These are phyloP conservation scores for Nezara viridula DNA, from an alignment of 2,888 invertebrate species.

Conservation along the genomic window DNA sequence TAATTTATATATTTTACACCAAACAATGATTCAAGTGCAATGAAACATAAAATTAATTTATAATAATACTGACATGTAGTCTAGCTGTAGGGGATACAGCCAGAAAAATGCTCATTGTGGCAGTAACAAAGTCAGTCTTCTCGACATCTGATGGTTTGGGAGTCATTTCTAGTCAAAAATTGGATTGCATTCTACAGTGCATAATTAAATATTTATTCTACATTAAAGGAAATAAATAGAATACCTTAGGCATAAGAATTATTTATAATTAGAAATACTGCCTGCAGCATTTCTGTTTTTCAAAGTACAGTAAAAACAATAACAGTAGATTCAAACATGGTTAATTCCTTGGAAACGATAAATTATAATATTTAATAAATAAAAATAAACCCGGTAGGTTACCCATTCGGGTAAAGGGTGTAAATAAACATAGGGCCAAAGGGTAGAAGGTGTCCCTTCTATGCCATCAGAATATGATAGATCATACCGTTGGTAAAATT, in stretches of 20 bases:
- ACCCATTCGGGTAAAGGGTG: slow-evolving; percentile 54
- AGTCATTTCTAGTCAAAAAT: slow-evolving; percentile 61
- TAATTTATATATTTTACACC: neutral
- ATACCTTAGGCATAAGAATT: slow-evolving; percentile 48
- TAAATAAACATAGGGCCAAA: slow-evolving; percentile 58
- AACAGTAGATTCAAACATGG: neutral
- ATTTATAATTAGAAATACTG: slow-evolving; percentile 42
- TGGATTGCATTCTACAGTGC: neutral
- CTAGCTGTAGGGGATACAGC: slow-evolving; percentile 80
- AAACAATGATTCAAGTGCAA: neutral
- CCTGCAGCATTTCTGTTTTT: slow-evolving; percentile 44
- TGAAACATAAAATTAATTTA: slow-evolving; percentile 70
- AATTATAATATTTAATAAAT: slow-evolving; percentile 23
- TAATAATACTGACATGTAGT: slow-evolving; percentile 68
- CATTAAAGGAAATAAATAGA: neutral
- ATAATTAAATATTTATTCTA: neutral
- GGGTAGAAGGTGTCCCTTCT: slow-evolving; percentile 51
- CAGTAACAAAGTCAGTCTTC: slow-evolving; percentile 79
- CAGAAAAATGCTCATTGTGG: slow-evolving; percentile 81
- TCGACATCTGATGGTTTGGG: slow-evolving; percentile 66
- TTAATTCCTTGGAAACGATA: neutral
- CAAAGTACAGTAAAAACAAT: slow-evolving; percentile 36
- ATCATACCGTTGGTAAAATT: neutral
- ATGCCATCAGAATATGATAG: slow-evolving; percentile 23
- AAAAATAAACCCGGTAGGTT: slow-evolving; percentile 57